These are phyloP conservation scores for Eristalinus aeneus DNA, from an alignment of 2,888 invertebrate species.

Conservation along the genomic window DNA sequence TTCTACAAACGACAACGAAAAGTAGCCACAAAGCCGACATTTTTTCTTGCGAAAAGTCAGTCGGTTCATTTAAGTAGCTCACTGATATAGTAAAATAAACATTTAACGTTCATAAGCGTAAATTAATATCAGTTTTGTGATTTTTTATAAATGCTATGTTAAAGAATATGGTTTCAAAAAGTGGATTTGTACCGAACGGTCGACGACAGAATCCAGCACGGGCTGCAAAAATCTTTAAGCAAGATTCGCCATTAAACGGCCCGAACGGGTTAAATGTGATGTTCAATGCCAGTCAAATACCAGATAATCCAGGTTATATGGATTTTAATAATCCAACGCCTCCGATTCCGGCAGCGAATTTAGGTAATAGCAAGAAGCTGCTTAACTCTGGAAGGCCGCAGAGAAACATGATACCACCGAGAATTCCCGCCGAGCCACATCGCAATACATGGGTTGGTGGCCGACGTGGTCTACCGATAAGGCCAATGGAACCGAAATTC, in stretches of 20 bases:
- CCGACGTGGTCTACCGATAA: conserved; percentile 53
- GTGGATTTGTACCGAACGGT: conserved; percentile 52
- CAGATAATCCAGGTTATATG: conserved; percentile 80
- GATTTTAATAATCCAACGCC: conserved; percentile 79
- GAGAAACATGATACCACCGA: conserved; percentile 73
- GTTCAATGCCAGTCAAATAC: conserved; percentile 79
- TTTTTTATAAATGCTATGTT: conserved; percentile 15
- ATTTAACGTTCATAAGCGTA: neutral
- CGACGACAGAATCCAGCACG: conserved; percentile 46
- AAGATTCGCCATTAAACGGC: conserved; percentile 47
- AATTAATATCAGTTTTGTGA: neutral
- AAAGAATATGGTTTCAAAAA: conserved; percentile 64
- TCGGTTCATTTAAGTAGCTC: neutral
- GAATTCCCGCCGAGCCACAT: conserved; percentile 66
- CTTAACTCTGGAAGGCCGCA: conserved; percentile 43
- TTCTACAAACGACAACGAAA: conserved; percentile 38
- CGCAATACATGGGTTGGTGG: conserved; percentile 41
- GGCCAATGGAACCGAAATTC: conserved; percentile 45
- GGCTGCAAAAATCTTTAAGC: conserved; percentile 55
- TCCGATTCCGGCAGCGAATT: conserved; percentile 68
- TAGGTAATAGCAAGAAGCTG: conserved; percentile 32
- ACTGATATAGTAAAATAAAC: neutral
- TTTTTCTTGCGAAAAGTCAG: conserved; percentile 28
- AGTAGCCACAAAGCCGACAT: conserved; percentile 60
- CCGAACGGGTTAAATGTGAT: conserved; percentile 73